These are phyloP conservation scores for Crax fasciolata DNA, from an alignment of 2,797 vertebrate species.

Conservation along the genomic window DNA sequence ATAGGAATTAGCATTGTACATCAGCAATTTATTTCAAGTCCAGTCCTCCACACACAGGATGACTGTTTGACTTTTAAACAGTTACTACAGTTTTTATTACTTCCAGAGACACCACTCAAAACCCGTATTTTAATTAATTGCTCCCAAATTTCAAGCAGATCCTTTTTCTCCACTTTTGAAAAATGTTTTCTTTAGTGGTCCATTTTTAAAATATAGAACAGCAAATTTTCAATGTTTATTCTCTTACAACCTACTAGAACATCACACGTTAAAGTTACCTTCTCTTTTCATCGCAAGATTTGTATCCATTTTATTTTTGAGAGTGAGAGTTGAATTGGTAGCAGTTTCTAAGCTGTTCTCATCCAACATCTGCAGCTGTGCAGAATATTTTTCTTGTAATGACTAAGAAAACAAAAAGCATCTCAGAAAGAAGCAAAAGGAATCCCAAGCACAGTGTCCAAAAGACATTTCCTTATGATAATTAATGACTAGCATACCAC, in stretches of 20 bases:
- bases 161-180: background rate
- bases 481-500: rapidly evolving
- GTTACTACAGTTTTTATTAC: background rate
- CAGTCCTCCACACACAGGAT: background rate
- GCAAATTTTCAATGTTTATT: background rate
- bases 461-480: background rate
- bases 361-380: conserved; percentile 58
- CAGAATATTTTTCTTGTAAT: conserved; percentile 73
- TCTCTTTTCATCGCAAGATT: conserved; percentile 70
- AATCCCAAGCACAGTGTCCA: background rate
- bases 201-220: background rate
- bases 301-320: conserved; percentile 81
- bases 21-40: background rate
- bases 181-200: background rate
- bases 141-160: background rate
- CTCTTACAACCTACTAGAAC: background rate
- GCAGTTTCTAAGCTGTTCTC: conserved; percentile 80
- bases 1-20: background rate
- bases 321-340: conserved; percentile 84
- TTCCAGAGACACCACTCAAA: background rate
- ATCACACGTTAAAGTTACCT: conserved; percentile 57
- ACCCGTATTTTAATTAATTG: background rate
- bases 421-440: background rate
- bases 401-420: conserved; percentile 68
- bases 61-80: background rate